Base-by-base conservation (phyloP, 1,140 invertebrate genomes). In the Tribolium madens region DNA sequence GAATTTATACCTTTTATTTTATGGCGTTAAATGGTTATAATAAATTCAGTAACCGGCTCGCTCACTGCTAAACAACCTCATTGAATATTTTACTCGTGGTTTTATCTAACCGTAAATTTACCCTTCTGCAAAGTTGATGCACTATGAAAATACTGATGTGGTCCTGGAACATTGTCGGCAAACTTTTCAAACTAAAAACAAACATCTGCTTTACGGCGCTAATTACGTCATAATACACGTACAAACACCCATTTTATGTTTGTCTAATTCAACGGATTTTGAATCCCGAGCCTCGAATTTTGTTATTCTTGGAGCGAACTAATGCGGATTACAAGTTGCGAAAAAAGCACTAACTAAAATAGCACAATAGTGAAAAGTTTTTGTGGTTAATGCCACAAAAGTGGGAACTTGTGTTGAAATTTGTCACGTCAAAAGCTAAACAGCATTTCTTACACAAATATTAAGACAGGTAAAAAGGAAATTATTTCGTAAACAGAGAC, bases 101-200 rank as follows among this genome's bases (percentile, higher is more conserved):
- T 64, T 64, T 64, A 31, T 64, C 57, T 64, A 64, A 64, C 57
- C 57, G 57, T 64, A 64, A 64, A 64, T 64, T 64, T 33, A 64
- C 57, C 57, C 57, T 64, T 64, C 57, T 64, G 26, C 57, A 64
- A 64, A 64, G 18, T 64, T 64, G 57, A 64, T 64, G 57, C 57
- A 64, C 57, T 64, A 64, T 33, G 57, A 64, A 64, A 64, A 64
- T 64, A 64, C 21, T 33, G 57, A 64, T 64, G 57, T 33, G 57
- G 57, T 64, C 21, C 21, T 33, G 21, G 17, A 64, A 64, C 57
- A 64, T 33, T 64, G 21, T 64, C 57, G 57, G 26, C n/a, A 31
- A 33, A 64, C n/a, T 64, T 33, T 14, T 13, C 21, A 64, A 42
- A 64, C 57, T 64, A 64, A 64, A 64, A 64, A 64, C 57, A 64